phyloP scores from a whole-genome alignment of 2,797 vertebrate species.

The Heteromormyrus szaboi region DNA sequence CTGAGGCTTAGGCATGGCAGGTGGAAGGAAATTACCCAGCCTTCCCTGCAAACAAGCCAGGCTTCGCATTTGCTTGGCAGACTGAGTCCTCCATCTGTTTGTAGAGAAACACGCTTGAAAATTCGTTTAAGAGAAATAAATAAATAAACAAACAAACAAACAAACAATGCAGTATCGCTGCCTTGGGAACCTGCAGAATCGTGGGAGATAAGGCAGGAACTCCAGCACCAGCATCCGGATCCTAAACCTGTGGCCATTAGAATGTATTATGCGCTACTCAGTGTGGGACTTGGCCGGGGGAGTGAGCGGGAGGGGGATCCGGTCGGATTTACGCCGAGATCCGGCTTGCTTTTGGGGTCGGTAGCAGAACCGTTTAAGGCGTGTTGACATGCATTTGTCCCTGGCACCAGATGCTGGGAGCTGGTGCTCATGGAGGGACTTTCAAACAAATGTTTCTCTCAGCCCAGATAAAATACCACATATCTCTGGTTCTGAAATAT shows the following conservation, averaged over 20 bases:
- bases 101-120: constrained; percentile 44
- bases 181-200: constrained; percentile 38
- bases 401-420: constrained; percentile 36
- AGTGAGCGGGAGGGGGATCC: constrained; percentile 22
- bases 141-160: not conserved
- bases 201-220: constrained; percentile 48
- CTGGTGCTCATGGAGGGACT: constrained; percentile 27
- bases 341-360: constrained; percentile 47
- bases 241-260: constrained; percentile 52
- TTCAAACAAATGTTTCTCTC: constrained; percentile 42
- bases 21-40: constrained; percentile 65
- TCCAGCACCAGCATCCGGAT: constrained; percentile 20
- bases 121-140: constrained; percentile 34
- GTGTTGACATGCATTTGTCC: constrained; percentile 50
- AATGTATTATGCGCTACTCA: constrained; percentile 61
- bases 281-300: constrained; percentile 33
- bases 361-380: constrained; percentile 41
- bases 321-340: constrained; percentile 47
- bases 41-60: constrained; percentile 65
- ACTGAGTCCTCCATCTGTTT: constrained; percentile 63
- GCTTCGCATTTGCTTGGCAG: constrained; percentile 63
- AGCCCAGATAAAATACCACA: constrained; percentile 36
- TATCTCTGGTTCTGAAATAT: constrained; percentile 42
- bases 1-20: constrained; percentile 53
- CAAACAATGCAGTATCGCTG: constrained; percentile 27